Evolutionary conservation across 2,797 vertebrate species (phyloP).

Genomic region (Acipenser ruthenus): DNA sequence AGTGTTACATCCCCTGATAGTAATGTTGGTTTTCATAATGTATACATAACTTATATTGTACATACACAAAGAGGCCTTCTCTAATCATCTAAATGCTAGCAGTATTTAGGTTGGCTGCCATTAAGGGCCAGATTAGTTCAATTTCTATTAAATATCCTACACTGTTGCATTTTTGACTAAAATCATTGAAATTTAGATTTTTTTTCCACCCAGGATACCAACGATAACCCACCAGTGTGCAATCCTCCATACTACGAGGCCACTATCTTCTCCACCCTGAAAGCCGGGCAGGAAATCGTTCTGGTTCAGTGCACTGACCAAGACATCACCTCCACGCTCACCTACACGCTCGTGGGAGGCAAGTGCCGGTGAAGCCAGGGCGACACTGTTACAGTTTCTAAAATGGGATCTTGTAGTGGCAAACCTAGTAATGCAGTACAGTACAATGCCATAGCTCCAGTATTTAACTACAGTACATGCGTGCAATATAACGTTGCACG

Average conservation of each 20-base stretch:
- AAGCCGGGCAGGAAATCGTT: conserved; percentile 12
- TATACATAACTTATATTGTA: too few species aligned
- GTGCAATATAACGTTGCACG: too few species aligned
- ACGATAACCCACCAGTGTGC: conserved; percentile 42
- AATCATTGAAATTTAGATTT: background rate
- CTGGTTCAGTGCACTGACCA: conserved; percentile 29
- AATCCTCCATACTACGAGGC: conserved; percentile 32
- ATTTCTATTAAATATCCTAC: background rate
- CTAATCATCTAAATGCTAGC: too few species aligned
- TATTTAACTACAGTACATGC: too few species aligned
- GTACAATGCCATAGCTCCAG: too few species aligned
- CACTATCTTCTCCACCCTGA: conserved; percentile 26
- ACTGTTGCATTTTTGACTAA: background rate
- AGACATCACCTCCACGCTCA: conserved; percentile 28
- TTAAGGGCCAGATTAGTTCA: background rate
- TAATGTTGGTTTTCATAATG: too few species aligned
- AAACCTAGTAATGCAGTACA: background rate
- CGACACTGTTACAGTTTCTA: background rate
- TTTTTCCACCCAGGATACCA: conserved; percentile 38
- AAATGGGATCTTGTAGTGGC: background rate
- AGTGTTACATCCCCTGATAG: too few species aligned
- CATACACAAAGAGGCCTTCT: too few species aligned
- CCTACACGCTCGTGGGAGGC: conserved; percentile 44
- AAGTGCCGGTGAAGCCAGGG: conserved; percentile 1
- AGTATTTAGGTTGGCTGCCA: too few species aligned